A percentile compares a stretch with the other conserved stretches of the same genome.
Evolutionary conservation across 2,888 invertebrate genomes (phyloP).

Genomic region (Carterocephalus palaemon): DNA sequence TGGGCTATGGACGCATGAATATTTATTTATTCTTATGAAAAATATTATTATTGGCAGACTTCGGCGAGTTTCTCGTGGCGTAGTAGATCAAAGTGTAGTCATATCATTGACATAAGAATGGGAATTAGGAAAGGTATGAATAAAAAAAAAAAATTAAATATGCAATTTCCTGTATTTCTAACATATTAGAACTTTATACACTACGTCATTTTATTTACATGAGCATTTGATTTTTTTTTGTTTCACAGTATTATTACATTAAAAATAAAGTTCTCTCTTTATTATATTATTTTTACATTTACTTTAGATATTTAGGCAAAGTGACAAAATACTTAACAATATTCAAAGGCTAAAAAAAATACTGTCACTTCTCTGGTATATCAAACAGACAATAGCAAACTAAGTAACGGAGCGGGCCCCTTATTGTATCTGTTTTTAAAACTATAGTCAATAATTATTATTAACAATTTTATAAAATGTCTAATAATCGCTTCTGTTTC

Average conservation of each 20-base stretch:
- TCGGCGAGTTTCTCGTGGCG: no score
- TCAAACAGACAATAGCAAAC: constrained; percentile 18
- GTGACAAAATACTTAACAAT: constrained; percentile 60
- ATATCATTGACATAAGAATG: no score
- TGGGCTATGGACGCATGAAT: no score
- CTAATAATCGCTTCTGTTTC: no score
- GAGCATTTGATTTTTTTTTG: constrained; percentile 60
- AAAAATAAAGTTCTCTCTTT: constrained; percentile 74
- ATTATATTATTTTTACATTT: constrained; percentile 72
- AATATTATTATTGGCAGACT: no score
- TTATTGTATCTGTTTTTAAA: neutral
- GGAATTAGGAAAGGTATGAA: no score
- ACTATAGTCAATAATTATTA: no score
- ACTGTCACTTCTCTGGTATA: constrained; percentile 31
- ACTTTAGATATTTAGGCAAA: constrained; percentile 66
- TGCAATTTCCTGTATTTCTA: constrained; percentile 64
- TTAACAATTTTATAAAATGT: no score
- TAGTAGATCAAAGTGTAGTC: no score
- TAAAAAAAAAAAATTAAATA: constrained; percentile 33
- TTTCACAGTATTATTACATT: constrained; percentile 74
- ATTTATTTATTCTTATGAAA: no score
- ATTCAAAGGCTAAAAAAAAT: constrained; percentile 42
- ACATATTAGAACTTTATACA: constrained; percentile 74
- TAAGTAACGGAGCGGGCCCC: constrained; percentile 25
- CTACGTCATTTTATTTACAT: constrained; percentile 75